phyloP scores from a whole-genome alignment of 2,888 invertebrate genomes.

The Iselma pallidipennis region DNA sequence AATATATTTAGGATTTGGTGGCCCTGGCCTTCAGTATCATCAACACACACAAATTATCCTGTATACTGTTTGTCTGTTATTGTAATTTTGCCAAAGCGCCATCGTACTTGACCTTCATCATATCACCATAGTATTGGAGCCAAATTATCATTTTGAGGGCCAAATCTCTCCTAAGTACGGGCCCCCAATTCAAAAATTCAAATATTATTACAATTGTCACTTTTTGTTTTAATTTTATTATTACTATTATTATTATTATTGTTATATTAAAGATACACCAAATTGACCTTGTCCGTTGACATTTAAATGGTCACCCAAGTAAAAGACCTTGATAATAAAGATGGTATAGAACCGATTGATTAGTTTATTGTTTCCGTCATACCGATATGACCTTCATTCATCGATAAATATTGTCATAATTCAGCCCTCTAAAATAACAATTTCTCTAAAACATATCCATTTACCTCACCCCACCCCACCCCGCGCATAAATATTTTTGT shows the following conservation, averaged over 20 bases:
- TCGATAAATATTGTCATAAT: background rate
- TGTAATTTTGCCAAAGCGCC: constrained; percentile 29
- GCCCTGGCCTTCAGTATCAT: background rate
- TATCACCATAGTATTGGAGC: constrained; percentile 18
- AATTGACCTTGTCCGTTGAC: constrained; percentile 40
- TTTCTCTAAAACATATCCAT: background rate
- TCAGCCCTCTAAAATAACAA: background rate
- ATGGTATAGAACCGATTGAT: constrained; percentile 43
- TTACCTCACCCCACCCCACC: too few species aligned
- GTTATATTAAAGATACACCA: background rate
- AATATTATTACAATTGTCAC: background rate
- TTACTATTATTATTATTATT: background rate
- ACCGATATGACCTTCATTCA: background rate
- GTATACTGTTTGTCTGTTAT: background rate
- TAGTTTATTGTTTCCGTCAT: constrained; percentile 18
- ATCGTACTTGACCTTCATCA: constrained; percentile 32
- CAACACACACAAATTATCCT: background rate
- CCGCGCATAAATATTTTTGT: background rate
- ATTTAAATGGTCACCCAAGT: constrained; percentile 37
- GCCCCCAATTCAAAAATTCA: background rate
- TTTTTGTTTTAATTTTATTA: too few species aligned
- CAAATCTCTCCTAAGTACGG: background rate
- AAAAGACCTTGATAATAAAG: constrained; percentile 43
- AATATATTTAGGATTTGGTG: background rate
- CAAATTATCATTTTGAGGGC: constrained; percentile 15